phyloP scores from a whole-genome alignment of 1,140 invertebrate genomes.

The Hypothenemus hampei region DNA sequence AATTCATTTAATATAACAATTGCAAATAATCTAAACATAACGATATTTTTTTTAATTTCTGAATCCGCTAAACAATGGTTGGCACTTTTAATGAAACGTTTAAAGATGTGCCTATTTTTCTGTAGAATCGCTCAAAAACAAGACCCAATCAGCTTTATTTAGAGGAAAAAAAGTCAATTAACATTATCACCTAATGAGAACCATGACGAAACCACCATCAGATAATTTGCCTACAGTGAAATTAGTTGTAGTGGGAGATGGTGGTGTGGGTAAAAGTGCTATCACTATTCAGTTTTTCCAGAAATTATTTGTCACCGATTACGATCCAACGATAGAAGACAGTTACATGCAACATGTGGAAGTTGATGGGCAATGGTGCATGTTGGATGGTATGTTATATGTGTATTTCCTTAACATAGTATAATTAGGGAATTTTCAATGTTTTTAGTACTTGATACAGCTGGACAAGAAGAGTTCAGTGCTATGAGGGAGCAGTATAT shows the following conservation, averaged over 20 bases:
- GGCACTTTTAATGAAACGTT: too few relatives aligned
- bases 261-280: constrained; percentile 85
- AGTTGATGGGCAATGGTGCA: constrained; percentile 87
- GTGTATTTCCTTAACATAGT: constrained; percentile 31
- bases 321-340: constrained; percentile 88
- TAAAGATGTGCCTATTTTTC: too few relatives aligned
- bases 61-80: too few relatives aligned
- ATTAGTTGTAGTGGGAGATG: constrained; percentile 85
- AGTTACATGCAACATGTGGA: constrained; percentile 89
- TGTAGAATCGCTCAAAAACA: too few relatives aligned
- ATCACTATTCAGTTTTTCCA: constrained; percentile 88
- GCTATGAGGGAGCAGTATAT: constrained; percentile 94
- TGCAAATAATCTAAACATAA: too few relatives aligned
- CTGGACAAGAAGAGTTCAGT: constrained; percentile 91
- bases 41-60: too few relatives aligned
- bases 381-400: constrained; percentile 71
- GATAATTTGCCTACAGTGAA: constrained; percentile 82
- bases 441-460: constrained; percentile 77
- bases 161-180: too few relatives aligned
- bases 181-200: constrained; percentile 31
- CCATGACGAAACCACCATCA: constrained; percentile 59
- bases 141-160: too few relatives aligned
- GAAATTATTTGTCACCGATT: constrained; percentile 83
- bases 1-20: too few relatives aligned
- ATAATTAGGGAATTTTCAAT: too few relatives aligned